Base-by-base conservation (phyloP, 2,113 vertebrate genomes). In the Crotalus tigris region DNA sequence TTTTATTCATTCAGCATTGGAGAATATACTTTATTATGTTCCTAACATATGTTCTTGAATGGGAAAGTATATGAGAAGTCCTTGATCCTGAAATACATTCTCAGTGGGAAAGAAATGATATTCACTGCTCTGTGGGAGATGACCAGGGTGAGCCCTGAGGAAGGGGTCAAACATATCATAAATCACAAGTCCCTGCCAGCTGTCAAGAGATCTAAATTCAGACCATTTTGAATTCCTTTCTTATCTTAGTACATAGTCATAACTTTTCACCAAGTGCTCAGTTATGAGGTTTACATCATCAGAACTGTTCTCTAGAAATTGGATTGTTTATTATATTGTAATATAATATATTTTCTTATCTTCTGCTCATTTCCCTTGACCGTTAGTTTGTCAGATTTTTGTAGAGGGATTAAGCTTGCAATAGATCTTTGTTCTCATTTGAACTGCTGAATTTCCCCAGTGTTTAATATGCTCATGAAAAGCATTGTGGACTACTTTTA, bases 291-390 rank as follows among this genome's bases (percentile, higher is more conserved):
- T 17, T 93, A 92, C 95, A 93, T 2, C n/a, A 0, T 44, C 61
- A 86, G 5, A 92, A 90, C 92, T 92, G 96, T 91, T 95, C 86
- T 93, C 93, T 92, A 55, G 69, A 94, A 93, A 93, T 90, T 15
- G 4, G 75, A 91, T 93, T 94, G 92, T 90, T 95, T 96, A 95
- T 95, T 95, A 92, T 0, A 0, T 23, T 91, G 29, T 95, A 95
- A 95, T 51, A 10, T 51, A 51, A 51, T 51, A 51, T 51, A 9
- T 51, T 51, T 51, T 9, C 49, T 51, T 51, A 51, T 3, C 26
- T n/a, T 69, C 61, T 4, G 12, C 11, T 69, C 29, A 69, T 69
- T 69, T n/a, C 12, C 61, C 61, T 69, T 69, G 29, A n/a, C 3
- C 0, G 1, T 69, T 69, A 69, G 29, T 69, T 13, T 29, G 29